Base-by-base conservation (phyloP, 30 jellyfish, hydroid and myxozoan genomes). In the Chrysaora quinquecirrha region DNA sequence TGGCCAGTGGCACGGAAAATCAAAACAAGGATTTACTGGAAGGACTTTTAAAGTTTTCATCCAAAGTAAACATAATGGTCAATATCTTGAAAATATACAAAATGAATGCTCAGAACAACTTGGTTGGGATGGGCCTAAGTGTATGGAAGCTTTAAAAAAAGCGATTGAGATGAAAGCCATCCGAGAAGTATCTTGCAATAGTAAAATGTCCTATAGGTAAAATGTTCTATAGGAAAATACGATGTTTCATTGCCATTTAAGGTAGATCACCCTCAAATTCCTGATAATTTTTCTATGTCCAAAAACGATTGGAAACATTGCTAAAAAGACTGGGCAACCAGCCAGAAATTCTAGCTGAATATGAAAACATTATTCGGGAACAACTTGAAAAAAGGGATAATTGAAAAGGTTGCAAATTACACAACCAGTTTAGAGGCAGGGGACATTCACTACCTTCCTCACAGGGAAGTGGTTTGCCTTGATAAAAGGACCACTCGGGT, bases 401-500 rank as follows among this genome's bases (percentile, higher is more conserved):
- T 83, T 25, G 90, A 83, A 73, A 32, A 33, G 14, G 70, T 80
- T 10, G n/a, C n/a, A n/a, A 34, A 11, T 1, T 58, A 24, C 30
- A 35, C 20, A n/a, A 28, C 0, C 9, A n/a, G 3, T 1, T 7
- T 35, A 43, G 34, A 24, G 30, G 33, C 48, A 0, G 95, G 93
- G 1, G 30, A 58, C 14, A 77, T 85, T 6, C 50, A 32, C 34
- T 85, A 85, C 28, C 23, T 75, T 24, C 95, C 92, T 4, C 95
- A 85, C 64, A 11, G 77, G 14, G 84, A 30, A n/a, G 91, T 85
- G 1, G 2, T 75, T 28, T 11, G 89, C 22, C 6, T 7, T 19
- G 89, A 78, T 23, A 65, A 66, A 65, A 33, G 20, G 9, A 70
- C 95, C 3, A 85, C 94, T 4, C 75, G 76, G 50, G 12, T 61